Evolutionary conservation across 2,113 vertebrate species (phyloP).

Genomic region (Meriones unguiculatus): DNA sequence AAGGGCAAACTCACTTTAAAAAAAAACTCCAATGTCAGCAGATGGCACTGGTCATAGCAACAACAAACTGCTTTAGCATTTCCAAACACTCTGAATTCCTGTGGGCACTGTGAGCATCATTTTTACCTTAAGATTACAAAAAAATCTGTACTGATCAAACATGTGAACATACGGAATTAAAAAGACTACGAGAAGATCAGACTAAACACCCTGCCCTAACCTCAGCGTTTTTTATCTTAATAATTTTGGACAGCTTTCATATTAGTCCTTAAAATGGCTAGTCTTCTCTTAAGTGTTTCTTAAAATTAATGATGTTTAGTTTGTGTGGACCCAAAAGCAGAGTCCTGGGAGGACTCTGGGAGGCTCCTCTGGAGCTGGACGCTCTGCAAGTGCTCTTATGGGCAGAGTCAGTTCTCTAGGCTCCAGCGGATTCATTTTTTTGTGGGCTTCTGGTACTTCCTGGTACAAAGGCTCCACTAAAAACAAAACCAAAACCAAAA

Average conservation of each 20-base stretch:
- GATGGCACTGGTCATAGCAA: not conserved
- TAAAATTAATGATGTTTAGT: not conserved
- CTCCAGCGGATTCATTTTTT: not conserved
- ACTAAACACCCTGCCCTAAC: not conserved
- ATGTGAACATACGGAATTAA: not conserved
- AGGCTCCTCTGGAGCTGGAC: not conserved
- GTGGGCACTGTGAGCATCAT: not conserved
- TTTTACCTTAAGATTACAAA: not conserved
- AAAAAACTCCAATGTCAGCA: not conserved
- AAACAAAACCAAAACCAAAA: not conserved
- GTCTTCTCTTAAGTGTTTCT: not conserved
- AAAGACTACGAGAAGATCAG: not conserved
- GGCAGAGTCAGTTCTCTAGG: not conserved
- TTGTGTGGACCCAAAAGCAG: not conserved
- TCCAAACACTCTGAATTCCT: not conserved
- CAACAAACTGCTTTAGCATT: not conserved
- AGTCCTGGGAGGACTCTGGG: not conserved
- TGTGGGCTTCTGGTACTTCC: not conserved
- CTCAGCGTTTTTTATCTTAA: slow-evolving; percentile 16
- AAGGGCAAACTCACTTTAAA: not conserved
- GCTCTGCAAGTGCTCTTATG: too few species aligned
- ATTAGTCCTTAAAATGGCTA: not conserved
- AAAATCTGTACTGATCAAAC: not conserved
- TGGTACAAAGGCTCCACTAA: not conserved
- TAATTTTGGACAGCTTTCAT: slow-evolving; percentile 20